Evolutionary conservation across 2,888 invertebrate genomes (phyloP), one percentile per base, ranked within the genome.

Genomic region (Halictus ligatus): DNA sequence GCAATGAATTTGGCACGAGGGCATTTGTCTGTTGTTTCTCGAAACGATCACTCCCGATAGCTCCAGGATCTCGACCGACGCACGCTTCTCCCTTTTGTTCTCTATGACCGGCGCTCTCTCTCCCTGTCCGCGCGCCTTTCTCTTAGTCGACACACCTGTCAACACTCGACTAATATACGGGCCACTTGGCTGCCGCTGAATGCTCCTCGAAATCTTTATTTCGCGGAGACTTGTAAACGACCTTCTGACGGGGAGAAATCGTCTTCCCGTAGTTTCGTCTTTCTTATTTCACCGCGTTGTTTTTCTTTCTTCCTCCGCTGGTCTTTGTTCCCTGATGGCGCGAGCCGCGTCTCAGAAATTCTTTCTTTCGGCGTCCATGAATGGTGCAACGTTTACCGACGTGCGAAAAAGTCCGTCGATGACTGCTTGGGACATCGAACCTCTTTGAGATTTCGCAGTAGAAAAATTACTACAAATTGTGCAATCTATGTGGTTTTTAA

Each of bases 141-240:
- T 81, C 78, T 67, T 21, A 21, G 40, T 2, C 21, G 78, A 73
- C 84, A 81, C 78, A 85, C 77, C 85, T 81, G 84, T 86, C 86
- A 86, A 80, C 85, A 72, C 75, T 78, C 54, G 3, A 29, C 29
- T 84, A 82, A 84, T 80, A 80, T 60, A 80, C 84, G 50, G 78
- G 48, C 78, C 78, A 77, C 78, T 77, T 71, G 50, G 29, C 75
- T 29, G 72, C 71, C 46, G 78, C 71, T 78, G 81, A 81, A 78
- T 84, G 73, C 72, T 81, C 67, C 86, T 84, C 81, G 75, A 84
- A 84, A 81, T 84, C 84, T 84, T 84, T 78, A 84, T 84, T 86
- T 84, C 81, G 75, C 71, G 67, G 78, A 78, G 77, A 79, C 80
- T 80, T 48, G 74, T 73, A 80, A 80, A 86, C 78, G 84, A 78